Percentiles rank a stretch among this genome's conserved stretches.
These are phyloP conservation scores for Drosophila limbata DNA, from an alignment of 2,888 invertebrate species.

Conservation along the genomic window DNA sequence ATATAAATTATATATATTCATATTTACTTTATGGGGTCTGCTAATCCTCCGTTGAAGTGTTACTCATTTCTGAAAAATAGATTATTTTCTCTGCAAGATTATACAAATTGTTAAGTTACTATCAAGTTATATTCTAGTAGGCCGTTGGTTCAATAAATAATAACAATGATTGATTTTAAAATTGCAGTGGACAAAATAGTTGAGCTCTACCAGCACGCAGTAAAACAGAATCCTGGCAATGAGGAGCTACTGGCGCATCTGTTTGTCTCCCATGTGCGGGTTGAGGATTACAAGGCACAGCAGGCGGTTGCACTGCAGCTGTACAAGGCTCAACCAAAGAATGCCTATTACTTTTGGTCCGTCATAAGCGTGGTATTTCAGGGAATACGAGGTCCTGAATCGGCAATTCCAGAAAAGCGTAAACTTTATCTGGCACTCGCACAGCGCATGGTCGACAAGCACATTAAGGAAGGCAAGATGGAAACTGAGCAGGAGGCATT, in stretches of 20 bases:
- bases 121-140: neutral
- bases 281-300: conserved; percentile 95
- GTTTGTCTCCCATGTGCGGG: conserved; percentile 97
- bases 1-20: no score
- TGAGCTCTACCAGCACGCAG: conserved; percentile 94
- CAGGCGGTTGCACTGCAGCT: conserved; percentile 95
- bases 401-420: conserved; percentile 87
- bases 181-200: conserved; percentile 94
- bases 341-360: conserved; percentile 99
- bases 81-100: neutral
- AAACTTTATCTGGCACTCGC: conserved; percentile 94
- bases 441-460: conserved; percentile 96
- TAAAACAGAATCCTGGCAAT: conserved; percentile 93
- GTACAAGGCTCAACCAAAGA: conserved; percentile 96
- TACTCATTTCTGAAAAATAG: no score
- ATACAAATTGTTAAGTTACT: neutral
- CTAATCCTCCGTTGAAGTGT: no score
- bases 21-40: no score
- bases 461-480: conserved; percentile 93
- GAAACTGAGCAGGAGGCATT: conserved; percentile 97
- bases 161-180: neutral
- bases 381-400: conserved; percentile 86
- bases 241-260: conserved; percentile 97
- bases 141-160: neutral
- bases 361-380: conserved; percentile 98